Conservation (phyloP, 2,113 vertebrate species). For the Ciconia boyciana region DNA sequence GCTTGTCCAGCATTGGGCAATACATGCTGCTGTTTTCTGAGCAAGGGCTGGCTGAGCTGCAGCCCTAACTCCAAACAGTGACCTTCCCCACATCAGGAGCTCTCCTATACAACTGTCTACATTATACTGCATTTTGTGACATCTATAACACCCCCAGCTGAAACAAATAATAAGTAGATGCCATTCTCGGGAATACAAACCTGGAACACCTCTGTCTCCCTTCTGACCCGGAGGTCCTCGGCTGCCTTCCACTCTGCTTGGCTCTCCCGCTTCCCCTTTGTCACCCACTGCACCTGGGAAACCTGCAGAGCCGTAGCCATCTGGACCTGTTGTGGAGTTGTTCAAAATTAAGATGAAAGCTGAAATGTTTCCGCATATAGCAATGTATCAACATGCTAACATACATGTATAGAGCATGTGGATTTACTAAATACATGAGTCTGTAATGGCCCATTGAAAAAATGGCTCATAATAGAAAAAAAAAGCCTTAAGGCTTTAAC, state of each 20-base stretch:
- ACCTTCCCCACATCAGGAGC: rapidly evolving
- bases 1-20: not conserved
- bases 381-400: not conserved
- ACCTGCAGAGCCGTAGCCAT: conserved; percentile 76
- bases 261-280: conserved; percentile 80
- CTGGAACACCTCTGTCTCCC: conserved; percentile 81
- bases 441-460: not conserved
- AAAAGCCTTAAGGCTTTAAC: not conserved
- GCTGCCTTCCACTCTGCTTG: conserved; percentile 76
- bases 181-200: conserved; percentile 61
- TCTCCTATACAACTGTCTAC: not conserved
- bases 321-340: conserved; percentile 72
- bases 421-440: not conserved
- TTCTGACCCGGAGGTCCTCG: conserved; percentile 77
- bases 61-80: not conserved
- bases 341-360: not conserved
- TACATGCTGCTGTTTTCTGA: not conserved
- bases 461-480: not conserved
- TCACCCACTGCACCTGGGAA: conserved; percentile 78
- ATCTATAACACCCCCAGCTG: not conserved
- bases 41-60: not conserved
- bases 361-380: not conserved
- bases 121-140: not conserved
- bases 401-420: not conserved
- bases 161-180: not conserved